Evolutionary conservation across 1,140 invertebrate genomes (phyloP), one percentile per base, ranked within the genome.

Genomic region (Dendroctonus ponderosae): DNA sequence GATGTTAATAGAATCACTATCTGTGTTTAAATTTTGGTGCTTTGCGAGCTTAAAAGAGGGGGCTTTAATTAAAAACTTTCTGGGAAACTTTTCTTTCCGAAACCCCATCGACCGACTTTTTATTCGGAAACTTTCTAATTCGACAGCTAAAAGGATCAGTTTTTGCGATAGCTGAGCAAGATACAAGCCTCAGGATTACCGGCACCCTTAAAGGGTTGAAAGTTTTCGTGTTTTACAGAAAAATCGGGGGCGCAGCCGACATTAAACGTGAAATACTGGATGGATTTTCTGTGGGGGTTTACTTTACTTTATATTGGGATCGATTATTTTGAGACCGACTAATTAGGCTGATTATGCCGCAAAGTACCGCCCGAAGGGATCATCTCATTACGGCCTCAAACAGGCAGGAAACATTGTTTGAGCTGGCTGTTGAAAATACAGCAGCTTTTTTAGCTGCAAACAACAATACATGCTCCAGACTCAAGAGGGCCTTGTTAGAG

Each of bases 1-100:
- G 72, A 72, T 77, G 74, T 76, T 76, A 76, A 77, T 78, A 76
- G 76, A 78, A 77, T 78, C 76, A 75, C 75, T 76, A 77, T 78
- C 75, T 71, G 76, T 76, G 75, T 74, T 73, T 74, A 66, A 71
- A 75, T 74, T 74, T 72, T 54, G 68, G 65, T 65, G 72, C 65
- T 68, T 71, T 70, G 67, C 62, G 60, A 66, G 43, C 51, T 50
- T 43, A 37, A 38, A 41, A 52, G 43, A 42, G 59, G 59, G 53
- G 46, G 52, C 48, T 14, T 74, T 74, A 74, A 74, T 74, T 74
- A 72, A 74, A 74, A 74, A 74, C 71, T 74, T 74, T 50, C 67
- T 54, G 61, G 49, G 46, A 59, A 63, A 68, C 44, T 51, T 67
- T 54, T 44, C 53, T 49, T 41, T 54, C 50, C 44, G 26, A 5